Percentiles rank a stretch among this genome's conserved stretches.
Evolutionary conservation across 2,113 vertebrate species (phyloP).

Genomic region (Mandrillus leucophaeus): DNA sequence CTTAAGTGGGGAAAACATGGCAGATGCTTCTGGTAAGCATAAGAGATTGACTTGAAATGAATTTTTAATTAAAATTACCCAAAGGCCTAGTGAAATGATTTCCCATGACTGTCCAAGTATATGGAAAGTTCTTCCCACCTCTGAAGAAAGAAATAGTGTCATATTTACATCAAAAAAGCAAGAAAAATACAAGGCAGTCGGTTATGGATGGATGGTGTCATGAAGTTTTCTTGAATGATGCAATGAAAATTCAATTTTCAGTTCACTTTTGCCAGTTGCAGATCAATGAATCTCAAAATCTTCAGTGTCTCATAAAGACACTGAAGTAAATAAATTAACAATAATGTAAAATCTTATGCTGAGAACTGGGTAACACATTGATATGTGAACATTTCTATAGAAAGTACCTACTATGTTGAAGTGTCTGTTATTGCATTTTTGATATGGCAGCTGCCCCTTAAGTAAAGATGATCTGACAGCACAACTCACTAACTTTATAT

Average conservation of each 20-base stretch:
- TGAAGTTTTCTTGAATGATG: slow-evolving; percentile 6
- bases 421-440: not conserved
- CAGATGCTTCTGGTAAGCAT: slow-evolving; percentile 64
- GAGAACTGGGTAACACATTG: not conserved
- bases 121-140: slow-evolving; percentile 6
- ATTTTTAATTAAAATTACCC: slow-evolving; percentile 74
- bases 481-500: not conserved
- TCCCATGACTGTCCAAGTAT: not conserved
- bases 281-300: not conserved
- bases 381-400: slow-evolving; percentile 12
- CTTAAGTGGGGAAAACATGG: slow-evolving; percentile 49
- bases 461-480: not conserved
- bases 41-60: slow-evolving; percentile 51
- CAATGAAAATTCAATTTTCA: not conserved
- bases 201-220: not conserved
- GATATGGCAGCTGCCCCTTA: not conserved
- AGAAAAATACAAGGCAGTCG: not conserved
- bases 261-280: slow-evolving; percentile 24
- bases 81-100: slow-evolving; percentile 49
- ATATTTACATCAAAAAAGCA: slow-evolving; percentile 9
- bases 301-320: not conserved
- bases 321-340: not conserved
- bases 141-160: slow-evolving; percentile 1
- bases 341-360: not conserved
- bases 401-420: not conserved